Base-by-base conservation (phyloP, 2,888 invertebrate species). In the Ectemnius lituratus region DNA sequence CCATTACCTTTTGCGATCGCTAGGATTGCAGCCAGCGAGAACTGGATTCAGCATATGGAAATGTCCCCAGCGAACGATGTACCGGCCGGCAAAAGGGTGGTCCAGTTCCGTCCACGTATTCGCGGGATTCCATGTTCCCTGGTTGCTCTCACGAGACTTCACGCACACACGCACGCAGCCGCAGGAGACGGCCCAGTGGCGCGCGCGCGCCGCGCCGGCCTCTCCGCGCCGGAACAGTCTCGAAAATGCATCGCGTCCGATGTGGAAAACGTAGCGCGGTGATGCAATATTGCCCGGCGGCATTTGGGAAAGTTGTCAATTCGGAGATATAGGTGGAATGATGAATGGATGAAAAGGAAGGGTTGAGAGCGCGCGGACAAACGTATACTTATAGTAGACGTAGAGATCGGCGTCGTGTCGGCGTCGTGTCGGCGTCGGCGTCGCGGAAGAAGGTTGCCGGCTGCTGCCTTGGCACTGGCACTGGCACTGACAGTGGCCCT, bases 391-490 rank as follows among this genome's bases (percentile, higher is more conserved):
- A 23, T 23, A 23, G 23, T 2, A 23, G 3, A 23, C 23, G 23
- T 23, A 23, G 23, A 2, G 2, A 23, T 23, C 23, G 23, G 23
- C 2, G 23, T 23, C 3, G 23, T 23, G 20, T 20, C 20, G 20
- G 20, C 20, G 20, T 20, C 20, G 20, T 49, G 45, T 28, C 13
- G 13, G 58, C 58, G 70, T 74, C 81, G 76, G 73, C 72, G 28
- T 76, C 84, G 14, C 52, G 82, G 79, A 72, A 73, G 79, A 79
- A 81, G 80, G 78, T 84, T 84, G 79, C 81, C 83, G 84, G 78
- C 80, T 83, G 81, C 86, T 85, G 86, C 89, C 88, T 89, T 89
- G 89, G 89, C 89, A 89, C 89, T 89, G 89, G 89, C 89, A 89
- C 89, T 89, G 37, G 37, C 37, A 37, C 37, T 37, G 89, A 88